These are phyloP conservation scores for Chrysochloris asiatica DNA, from an alignment of 2,113 vertebrate species.

Conservation along the genomic window DNA sequence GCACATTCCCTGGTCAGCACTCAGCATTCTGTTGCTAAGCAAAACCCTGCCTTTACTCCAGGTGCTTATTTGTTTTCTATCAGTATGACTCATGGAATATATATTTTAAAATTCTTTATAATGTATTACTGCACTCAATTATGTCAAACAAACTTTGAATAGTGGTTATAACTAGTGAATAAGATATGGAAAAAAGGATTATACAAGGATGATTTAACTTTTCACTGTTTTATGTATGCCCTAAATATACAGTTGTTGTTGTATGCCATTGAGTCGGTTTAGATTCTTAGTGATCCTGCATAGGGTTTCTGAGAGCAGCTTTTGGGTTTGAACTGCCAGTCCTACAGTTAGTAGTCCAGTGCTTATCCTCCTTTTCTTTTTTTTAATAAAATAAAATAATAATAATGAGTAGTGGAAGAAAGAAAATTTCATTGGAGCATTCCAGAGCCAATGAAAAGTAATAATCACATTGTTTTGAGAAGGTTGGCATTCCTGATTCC, in stretches of 20 bases:
- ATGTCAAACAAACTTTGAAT: conserved; percentile 3
- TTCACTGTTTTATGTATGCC: neutral
- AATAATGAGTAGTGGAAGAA: neutral
- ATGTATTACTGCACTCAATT: neutral
- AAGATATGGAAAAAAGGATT: neutral
- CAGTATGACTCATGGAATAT: neutral
- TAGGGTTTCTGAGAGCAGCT: too few relatives aligned
- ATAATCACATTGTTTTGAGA: neutral
- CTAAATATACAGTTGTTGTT: too few relatives aligned
- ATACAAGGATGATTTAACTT: neutral
- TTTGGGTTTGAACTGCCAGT: too few relatives aligned
- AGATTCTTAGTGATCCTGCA: too few relatives aligned
- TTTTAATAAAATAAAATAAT: neutral
- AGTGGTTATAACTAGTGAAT: neutral
- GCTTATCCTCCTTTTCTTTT: neutral
- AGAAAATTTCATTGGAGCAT: neutral
- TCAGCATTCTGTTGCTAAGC: neutral
- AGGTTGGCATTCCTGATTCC: neutral
- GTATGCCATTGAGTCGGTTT: too few relatives aligned
- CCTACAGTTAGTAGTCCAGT: too few relatives aligned
- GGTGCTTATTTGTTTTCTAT: conserved; percentile 9
- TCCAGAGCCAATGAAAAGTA: neutral
- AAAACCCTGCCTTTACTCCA: neutral
- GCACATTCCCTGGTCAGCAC: neutral
- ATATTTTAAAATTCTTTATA: neutral